These are phyloP conservation scores for Nestor notabilis DNA, from an alignment of 2,113 vertebrate genomes.

Conservation along the genomic window DNA sequence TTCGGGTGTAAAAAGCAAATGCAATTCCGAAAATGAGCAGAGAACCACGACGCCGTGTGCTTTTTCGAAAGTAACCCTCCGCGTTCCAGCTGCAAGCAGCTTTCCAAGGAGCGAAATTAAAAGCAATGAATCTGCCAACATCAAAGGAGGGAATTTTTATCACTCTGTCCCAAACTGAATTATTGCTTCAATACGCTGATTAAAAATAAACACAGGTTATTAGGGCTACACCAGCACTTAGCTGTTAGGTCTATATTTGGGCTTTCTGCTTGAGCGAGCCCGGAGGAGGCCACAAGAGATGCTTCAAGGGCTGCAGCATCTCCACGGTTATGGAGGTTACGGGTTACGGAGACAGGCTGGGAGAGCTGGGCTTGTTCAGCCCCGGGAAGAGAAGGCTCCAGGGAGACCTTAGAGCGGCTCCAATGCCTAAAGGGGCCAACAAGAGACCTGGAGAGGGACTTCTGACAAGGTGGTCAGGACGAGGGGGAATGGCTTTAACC, in stretches of 20 bases:
- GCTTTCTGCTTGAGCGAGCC: not conserved
- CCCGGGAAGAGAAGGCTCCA: not conserved
- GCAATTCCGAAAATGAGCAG: not conserved
- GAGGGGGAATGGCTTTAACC: not conserved
- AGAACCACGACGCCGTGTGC: not conserved
- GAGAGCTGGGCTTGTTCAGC: not conserved
- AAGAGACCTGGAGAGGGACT: not conserved
- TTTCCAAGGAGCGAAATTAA: not conserved
- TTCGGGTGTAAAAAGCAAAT: slow-evolving; percentile 7
- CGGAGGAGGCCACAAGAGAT: not conserved
- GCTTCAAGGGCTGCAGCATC: not conserved
- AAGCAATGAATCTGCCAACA: not conserved
- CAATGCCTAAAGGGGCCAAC: not conserved
- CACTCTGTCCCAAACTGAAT: not conserved
- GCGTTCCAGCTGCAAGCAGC: not conserved
- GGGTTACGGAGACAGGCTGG: not conserved
- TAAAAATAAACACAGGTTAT: not conserved
- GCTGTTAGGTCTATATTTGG: not conserved
- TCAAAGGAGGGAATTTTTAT: not conserved
- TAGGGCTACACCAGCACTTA: not conserved
- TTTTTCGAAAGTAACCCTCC: not conserved
- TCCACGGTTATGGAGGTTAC: too few relatives aligned
- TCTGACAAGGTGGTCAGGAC: not conserved
- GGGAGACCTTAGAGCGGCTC: not conserved
- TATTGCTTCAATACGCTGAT: not conserved